phyloP scores from a whole-genome alignment of 2,113 vertebrate genomes.

The Poecile atricapillus region DNA sequence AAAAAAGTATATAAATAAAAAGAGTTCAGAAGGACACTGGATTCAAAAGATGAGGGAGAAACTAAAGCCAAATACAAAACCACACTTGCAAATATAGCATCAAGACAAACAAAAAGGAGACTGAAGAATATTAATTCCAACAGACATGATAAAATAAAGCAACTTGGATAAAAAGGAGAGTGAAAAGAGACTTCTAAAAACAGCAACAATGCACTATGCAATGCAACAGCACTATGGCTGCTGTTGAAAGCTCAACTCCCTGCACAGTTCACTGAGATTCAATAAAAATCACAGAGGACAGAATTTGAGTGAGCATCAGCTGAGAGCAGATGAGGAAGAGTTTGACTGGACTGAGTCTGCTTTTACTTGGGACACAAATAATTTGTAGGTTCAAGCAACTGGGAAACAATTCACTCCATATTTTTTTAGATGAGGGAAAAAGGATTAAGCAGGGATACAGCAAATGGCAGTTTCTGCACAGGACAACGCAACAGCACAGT shows the following conservation, averaged over 20 bases:
- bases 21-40: neutral
- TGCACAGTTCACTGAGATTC: neutral
- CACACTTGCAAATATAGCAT: neutral
- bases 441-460: neutral
- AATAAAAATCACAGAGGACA: neutral
- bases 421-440: neutral
- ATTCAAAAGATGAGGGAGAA: neutral
- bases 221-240: neutral
- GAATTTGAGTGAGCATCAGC: neutral
- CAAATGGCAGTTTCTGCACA: neutral
- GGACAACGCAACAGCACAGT: neutral
- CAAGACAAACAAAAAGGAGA: neutral
- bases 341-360: neutral
- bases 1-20: neutral
- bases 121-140: neutral
- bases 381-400: neutral
- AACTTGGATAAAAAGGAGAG: neutral
- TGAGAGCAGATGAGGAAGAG: neutral
- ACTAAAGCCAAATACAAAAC: neutral
- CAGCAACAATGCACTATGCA: too few species aligned
- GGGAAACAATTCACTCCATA: neutral
- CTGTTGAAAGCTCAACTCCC: neutral
- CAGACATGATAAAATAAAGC: neutral
- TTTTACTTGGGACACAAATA: neutral
- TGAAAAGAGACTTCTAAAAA: neutral